Evolutionary conservation across 2,888 invertebrate species (phyloP), one percentile per base, ranked within the genome.

Genomic region (Gonocerus acuteangulatus): DNA sequence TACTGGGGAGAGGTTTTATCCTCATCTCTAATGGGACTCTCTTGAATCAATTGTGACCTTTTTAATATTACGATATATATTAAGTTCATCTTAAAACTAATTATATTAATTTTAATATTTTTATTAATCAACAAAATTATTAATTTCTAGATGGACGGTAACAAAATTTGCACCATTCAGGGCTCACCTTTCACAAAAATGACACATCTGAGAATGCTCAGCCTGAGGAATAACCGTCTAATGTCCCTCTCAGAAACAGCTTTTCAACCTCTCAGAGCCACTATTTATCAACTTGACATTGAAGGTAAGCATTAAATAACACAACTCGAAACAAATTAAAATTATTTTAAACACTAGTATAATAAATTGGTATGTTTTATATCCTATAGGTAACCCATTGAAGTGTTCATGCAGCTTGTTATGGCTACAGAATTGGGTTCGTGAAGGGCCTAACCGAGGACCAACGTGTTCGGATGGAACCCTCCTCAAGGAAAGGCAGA

Each of bases 351-450:
- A n/a, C n/a, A n/a, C n/a, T 34, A 34, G 9, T 34, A 34, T 9
- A 34, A 34, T 34, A 11, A n/a, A n/a, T 11, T n/a, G 36, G 36
- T 34, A 11, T 34, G 9, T 42, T 16, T 42, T 42, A 15, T n/a
- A 7, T n/a, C 13, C n/a, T 42, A 64, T 73, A 89, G 90, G 87
- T 32, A 93, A 92, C 76, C 92, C 92, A 1, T 76, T 93, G 64
- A 78, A 82, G 19, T 92, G 92, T 72, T 84, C 87, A 51, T 92
- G 92, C 71, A 84, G 83, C 65, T 80, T 89, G 73, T 78, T 88
- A 58, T 92, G 92, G 92, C 75, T 92, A 1, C 82, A 88, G 68
- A 85, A 84, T 2, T 91, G 90, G 90, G 74, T 90, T 22, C 82
- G 84, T 65, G 88, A 89, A 72, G 82, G 85, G 0, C 66, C 68